Conservation (phyloP, 2,888 invertebrate species). For the Drosophila recens region DNA sequence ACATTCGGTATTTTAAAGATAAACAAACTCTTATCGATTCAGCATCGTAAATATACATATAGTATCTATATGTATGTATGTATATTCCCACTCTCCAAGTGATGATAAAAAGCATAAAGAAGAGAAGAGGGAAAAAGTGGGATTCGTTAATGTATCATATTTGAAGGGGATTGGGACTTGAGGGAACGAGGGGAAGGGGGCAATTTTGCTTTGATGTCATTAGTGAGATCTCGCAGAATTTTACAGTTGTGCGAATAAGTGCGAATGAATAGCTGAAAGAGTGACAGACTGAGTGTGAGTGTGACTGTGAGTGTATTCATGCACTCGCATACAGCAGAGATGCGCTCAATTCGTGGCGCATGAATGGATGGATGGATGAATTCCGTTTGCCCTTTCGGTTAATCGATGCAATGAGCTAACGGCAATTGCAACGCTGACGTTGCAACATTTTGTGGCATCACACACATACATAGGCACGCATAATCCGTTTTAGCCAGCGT, state of each 20-base stretch:
- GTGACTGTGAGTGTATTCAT: not conserved
- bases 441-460: constrained; percentile 30
- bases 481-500: constrained; percentile 38
- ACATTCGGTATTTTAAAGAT: constrained; percentile 15
- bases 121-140: not conserved
- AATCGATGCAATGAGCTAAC: constrained; percentile 46
- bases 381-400: constrained; percentile 50
- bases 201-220: constrained; percentile 58
- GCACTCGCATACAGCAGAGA: not conserved
- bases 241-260: constrained; percentile 47
- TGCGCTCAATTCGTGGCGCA: constrained; percentile 22
- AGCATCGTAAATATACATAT: constrained; percentile 15
- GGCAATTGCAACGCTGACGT: constrained; percentile 44
- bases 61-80: not conserved
- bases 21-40: constrained; percentile 35
- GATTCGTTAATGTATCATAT: constrained; percentile 38
- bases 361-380: constrained; percentile 11
- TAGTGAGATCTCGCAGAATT: constrained; percentile 38
- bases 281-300: not conserved
- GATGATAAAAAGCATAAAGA: constrained; percentile 12
- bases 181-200: not conserved
- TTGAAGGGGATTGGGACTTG: no score
- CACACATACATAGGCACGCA: constrained; percentile 7
- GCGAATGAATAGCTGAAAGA: constrained; percentile 19
- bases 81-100: constrained; percentile 8